These are phyloP conservation scores for Brenthis daphne DNA, from an alignment of 2,888 invertebrate species.

Conservation along the genomic window DNA sequence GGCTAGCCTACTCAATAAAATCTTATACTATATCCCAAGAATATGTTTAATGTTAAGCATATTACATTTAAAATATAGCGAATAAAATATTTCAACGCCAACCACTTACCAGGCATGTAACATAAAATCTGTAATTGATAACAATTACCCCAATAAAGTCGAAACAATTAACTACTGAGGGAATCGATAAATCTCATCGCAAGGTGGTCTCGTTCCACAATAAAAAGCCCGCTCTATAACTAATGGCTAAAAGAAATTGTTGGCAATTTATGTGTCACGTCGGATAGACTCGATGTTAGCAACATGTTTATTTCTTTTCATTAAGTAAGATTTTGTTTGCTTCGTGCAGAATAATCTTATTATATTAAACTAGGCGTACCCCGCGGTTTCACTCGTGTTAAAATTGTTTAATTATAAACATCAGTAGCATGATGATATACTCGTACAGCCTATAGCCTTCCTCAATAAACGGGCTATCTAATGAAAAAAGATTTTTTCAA, in stretches of 20 bases:
- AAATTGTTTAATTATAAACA: no score
- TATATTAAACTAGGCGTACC: no score
- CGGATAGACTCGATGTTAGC: background rate
- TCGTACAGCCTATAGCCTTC: no score
- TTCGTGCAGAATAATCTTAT: no score
- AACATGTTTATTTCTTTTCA: slow-evolving; percentile 8
- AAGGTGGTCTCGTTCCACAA: slow-evolving; percentile 25
- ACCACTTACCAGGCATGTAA: background rate
- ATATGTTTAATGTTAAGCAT: no score
- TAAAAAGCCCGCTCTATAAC: slow-evolving; percentile 33
- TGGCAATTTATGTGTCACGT: slow-evolving; percentile 35
- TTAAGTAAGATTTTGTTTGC: background rate
- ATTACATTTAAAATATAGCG: no score
- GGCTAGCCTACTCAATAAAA: no score
- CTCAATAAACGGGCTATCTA: no score
- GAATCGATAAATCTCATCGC: slow-evolving; percentile 26
- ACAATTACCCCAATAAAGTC: slow-evolving; percentile 23
- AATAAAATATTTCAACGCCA: background rate
- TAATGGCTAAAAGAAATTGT: slow-evolving; percentile 37
- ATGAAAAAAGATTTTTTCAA: no score
- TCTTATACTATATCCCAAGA: no score
- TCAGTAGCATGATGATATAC: no score
- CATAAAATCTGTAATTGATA: slow-evolving; percentile 13
- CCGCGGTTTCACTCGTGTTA: no score
- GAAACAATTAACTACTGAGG: slow-evolving; percentile 25